Conservation (phyloP, 2,113 vertebrate species). For the Cryptotis parvus region DNA sequence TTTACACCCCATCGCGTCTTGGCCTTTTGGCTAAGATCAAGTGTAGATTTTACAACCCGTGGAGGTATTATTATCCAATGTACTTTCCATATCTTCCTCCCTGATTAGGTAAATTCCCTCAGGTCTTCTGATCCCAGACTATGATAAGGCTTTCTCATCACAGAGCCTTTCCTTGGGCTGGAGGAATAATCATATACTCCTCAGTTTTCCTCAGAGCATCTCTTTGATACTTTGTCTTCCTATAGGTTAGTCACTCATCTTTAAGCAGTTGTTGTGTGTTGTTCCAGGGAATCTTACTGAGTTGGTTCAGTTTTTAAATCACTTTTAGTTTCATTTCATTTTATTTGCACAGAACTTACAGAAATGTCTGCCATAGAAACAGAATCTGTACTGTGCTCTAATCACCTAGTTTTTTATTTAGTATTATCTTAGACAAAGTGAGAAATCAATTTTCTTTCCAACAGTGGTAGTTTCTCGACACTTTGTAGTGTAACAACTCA, state of each 20-base stretch:
- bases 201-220: background rate
- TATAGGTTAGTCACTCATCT: background rate
- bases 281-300: background rate
- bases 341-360: background rate
- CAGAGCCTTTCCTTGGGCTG: background rate
- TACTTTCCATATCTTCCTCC: background rate
- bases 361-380: background rate
- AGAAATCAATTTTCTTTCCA: background rate
- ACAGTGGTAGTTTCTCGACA: background rate
- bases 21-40: too few relatives aligned
- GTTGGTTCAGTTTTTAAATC: constrained; percentile 2
- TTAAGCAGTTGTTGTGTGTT: background rate
- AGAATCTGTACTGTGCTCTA: background rate
- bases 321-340: background rate
- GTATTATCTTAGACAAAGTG: background rate
- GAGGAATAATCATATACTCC: background rate
- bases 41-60: background rate
- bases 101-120: background rate
- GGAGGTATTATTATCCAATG: background rate
- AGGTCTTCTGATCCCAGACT: background rate
- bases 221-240: background rate
- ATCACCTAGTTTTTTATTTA: background rate
- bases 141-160: background rate
- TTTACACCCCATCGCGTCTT: too few relatives aligned
- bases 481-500: background rate